These are phyloP conservation scores for Edolisoma coerulescens DNA, from an alignment of 2,113 vertebrate species.

Conservation along the genomic window DNA sequence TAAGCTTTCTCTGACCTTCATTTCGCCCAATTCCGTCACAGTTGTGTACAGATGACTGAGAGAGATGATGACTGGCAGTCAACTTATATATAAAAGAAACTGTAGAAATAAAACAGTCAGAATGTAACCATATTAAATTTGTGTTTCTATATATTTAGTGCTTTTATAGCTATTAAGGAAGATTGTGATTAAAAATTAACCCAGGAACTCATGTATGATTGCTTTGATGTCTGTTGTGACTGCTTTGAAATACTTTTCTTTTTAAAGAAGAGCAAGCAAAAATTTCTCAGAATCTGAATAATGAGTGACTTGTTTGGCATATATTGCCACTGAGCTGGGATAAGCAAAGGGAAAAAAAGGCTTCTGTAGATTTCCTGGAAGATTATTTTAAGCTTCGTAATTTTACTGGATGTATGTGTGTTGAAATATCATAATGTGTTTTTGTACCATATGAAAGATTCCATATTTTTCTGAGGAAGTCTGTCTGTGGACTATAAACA, in stretches of 20 bases:
- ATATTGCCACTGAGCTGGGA: background rate
- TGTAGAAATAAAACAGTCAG: background rate
- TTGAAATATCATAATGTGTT: background rate
- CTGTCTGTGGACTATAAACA: background rate
- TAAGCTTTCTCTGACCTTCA: conserved; percentile 1
- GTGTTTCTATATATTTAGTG: background rate
- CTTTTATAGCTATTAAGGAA: background rate
- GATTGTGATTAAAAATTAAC: background rate
- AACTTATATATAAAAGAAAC: background rate
- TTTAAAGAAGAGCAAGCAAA: background rate
- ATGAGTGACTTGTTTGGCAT: background rate
- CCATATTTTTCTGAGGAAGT: background rate
- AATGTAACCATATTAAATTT: background rate
- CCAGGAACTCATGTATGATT: background rate
- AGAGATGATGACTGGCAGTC: background rate
- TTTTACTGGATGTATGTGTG: background rate
- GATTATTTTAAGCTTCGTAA: background rate
- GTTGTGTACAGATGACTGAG: background rate
- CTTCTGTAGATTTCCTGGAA: background rate
- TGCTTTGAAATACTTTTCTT: background rate
- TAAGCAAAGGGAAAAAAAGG: background rate
- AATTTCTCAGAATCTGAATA: background rate
- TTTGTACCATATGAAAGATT: background rate
- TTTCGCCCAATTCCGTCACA: background rate
- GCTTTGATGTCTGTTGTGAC: background rate